phyloP scores from a whole-genome alignment of 2,113 vertebrate species.

The Anser brachyrhynchus region DNA sequence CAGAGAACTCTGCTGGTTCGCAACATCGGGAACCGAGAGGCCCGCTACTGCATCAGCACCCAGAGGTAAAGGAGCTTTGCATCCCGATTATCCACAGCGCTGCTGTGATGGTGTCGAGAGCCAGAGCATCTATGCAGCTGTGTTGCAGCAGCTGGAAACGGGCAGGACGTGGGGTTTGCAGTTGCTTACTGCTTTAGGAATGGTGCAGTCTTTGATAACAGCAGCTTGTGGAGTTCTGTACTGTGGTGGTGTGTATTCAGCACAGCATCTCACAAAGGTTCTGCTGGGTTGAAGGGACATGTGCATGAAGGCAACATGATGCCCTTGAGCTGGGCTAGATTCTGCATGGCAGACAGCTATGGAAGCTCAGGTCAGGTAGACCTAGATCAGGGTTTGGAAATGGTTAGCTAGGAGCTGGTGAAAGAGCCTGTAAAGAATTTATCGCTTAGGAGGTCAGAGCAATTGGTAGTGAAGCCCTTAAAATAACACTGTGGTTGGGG shows the following conservation, averaged over 20 bases:
- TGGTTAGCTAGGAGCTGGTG: neutral
- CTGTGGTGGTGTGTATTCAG: neutral
- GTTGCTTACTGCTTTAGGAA: neutral
- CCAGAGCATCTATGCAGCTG: neutral
- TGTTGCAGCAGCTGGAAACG: neutral
- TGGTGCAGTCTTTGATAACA: neutral
- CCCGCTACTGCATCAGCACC: constrained; percentile 78
- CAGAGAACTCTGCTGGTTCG: constrained; percentile 81
- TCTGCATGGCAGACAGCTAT: neutral
- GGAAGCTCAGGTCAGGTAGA: neutral
- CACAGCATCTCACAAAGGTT: neutral
- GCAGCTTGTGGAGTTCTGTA: neutral
- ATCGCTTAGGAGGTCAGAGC: neutral
- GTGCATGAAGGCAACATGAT: neutral
- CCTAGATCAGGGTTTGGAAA: neutral
- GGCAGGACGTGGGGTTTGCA: neutral
- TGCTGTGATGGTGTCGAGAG: neutral
- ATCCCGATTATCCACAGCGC: neutral
- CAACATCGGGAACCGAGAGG: constrained; percentile 81
- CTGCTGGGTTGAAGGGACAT: neutral
- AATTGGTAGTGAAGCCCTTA: neutral
- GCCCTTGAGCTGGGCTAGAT: neutral
- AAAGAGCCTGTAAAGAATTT: neutral
- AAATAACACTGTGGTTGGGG: neutral
- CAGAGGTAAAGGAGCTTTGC: constrained; percentile 69